Evolutionary conservation across 2,797 vertebrate genomes (phyloP), one percentile per base, ranked within the genome.

Genomic region (Orientallactaga sibirica): DNA sequence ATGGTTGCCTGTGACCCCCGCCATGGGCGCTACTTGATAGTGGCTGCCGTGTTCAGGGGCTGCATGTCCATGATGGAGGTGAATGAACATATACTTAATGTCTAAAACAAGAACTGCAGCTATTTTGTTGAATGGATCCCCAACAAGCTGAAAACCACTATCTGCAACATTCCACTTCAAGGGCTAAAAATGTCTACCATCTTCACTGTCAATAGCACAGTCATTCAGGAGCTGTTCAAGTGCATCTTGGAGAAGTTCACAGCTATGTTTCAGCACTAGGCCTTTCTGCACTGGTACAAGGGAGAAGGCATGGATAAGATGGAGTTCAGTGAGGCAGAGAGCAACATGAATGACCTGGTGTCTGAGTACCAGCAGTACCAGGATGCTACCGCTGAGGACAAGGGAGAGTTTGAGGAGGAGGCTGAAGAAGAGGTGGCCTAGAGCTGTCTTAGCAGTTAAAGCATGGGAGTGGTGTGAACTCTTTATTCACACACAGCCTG

Each of bases 151-250:
- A 98, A 98, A 24, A 98, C 97, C 0, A 98, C 98, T 0, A 98
- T 98, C 3, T 98, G 98, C 0, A 98, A 98, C 96, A 98, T 98
- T 92, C 98, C 98, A 0, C 98, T 98, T 10, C 96, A 98, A 0
- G 97, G 98, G 19, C 97, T 98, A 0, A 98, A 98, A 24, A 98
- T 98, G 98, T 98, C 98, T 0, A 97, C 97, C 77, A 99, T 99
- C 93, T 99, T 99, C 98, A 99, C 61, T 99, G 48, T 7, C 48
- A 48, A 99, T 98, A 99, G 99, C 99, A 99, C 99, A 0, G 99
- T 99, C 95, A 99, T 99, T 97, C 99, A 99, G 97, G 99, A 99
- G 99, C 98, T 99, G 48, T 48, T 48, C 7, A 48, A 48, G 48
- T 48, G 7, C 48, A 48, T 8, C 48, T 48, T 7, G 10, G 93